phyloP scores from a whole-genome alignment of 2,113 vertebrate species.

The Poicephalus meyeri region DNA sequence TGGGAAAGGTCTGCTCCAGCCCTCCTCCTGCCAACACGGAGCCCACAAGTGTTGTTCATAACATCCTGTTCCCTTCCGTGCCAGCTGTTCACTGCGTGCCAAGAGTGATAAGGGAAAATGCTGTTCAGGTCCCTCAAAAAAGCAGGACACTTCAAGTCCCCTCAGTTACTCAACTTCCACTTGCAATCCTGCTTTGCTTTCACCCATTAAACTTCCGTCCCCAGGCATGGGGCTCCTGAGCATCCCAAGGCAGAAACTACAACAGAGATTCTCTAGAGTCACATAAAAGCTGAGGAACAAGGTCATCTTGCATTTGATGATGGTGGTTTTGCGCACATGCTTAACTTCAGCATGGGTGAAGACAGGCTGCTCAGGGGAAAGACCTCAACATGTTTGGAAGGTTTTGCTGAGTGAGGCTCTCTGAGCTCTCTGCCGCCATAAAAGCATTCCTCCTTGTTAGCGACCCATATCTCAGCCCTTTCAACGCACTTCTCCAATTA shows the following conservation, averaged over 20 bases:
- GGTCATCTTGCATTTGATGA: neutral
- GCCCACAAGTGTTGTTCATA: neutral
- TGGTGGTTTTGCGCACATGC: neutral
- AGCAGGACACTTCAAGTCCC: neutral
- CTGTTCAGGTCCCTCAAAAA: neutral
- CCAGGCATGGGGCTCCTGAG: rapidly evolving
- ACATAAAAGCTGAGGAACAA: neutral
- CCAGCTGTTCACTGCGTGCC: neutral
- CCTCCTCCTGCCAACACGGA: neutral
- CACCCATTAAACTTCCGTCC: neutral
- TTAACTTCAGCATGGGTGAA: neutral
- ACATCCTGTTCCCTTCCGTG: neutral
- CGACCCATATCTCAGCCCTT: conserved; percentile 37
- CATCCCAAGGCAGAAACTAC: neutral
- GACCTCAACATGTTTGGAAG: neutral
- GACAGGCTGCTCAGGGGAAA: neutral
- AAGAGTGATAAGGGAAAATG: neutral
- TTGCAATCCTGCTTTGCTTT: neutral
- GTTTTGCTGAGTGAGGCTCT: conserved; percentile 11
- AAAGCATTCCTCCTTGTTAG: conserved; percentile 43
- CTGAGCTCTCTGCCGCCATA: neutral
- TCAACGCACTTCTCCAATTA: conserved; percentile 22
- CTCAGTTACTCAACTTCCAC: neutral
- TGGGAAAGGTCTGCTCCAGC: neutral
- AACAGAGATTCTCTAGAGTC: neutral